Evolutionary conservation across 2,797 vertebrate species (phyloP), one percentile per base, ranked within the genome.

Genomic region (Acipenser ruthenus): DNA sequence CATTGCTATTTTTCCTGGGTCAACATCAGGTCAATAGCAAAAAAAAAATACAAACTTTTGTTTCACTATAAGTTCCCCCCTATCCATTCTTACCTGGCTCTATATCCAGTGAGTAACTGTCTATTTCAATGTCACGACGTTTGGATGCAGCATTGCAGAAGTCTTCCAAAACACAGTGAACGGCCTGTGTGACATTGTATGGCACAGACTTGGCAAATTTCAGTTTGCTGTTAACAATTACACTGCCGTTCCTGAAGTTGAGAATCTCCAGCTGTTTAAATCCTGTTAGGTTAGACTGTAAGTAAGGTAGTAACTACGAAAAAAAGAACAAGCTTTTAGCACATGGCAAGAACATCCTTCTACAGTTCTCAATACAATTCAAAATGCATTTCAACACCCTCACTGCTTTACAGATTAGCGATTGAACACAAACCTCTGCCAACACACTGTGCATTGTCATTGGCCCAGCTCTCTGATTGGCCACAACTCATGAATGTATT

Each of bases 251-350:
- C 73, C 90, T 84, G 87, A 98, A 97, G 86, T 91, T 95, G 0
- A 97, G 90, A 60, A 97, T 93, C 87, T 98, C 93, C 72, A 97
- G 82, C 0, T 95, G 89, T 77, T 86, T 93, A 82, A 99, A 97
- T 65, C 95, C 95, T 0, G 93, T 96, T 10, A 98, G 90, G 82
- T 94, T 95, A 62, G 92, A 90, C 74, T 85, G 91, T 18, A 97
- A 86, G 76, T 88, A 95, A 0, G 93, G 94, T 70, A 95, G 85
- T 70, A 97, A 86, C 95, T 97, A 87, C 52, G 18, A 75, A 81
- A 75, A 80, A 58, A 72, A 37, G 37, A 37, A 37, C 37, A 37
- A 37, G 37, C 37, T 37, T 37, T 37, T 37, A 37, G 37, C 37
- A 37, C 37, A 37, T 37, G 37, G 37, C 37, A 37, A 37, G 37